Base-by-base conservation (phyloP, 2,113 vertebrate species). In the Pontoporia blainvillei region DNA sequence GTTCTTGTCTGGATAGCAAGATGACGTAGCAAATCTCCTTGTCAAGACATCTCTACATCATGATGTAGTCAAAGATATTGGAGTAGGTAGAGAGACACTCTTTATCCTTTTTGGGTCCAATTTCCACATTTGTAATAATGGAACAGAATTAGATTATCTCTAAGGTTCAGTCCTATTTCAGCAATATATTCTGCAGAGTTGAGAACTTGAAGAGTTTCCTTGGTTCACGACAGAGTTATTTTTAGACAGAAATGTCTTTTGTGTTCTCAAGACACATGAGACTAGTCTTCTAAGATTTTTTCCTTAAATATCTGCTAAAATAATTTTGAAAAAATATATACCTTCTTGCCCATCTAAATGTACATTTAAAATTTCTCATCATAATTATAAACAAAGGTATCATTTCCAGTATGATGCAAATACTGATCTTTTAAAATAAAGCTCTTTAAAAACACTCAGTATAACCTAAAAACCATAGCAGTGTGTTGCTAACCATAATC, bases 221-320 rank as follows among this genome's bases (percentile, higher is more conserved):
- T 71, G 67, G 23, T 78, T 86, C 72, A 94, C 14, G 39, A 71
- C 4, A 81, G 31, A 34, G 44, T 61, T 96, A 82, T 64, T 90
- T 94, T 86, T 96, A 89, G 85, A 46, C 23, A 71, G 36, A 84
- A 92, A 39, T 21, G 18, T 11, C 92, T 86, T 93, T 86, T 92
- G 39, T 86, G 31, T 71, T 86, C 7, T 71, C 29, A 59, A 71
- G 61, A 46, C 49, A 54, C 39, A 41, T 49, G 39, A 83, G 31
- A 41, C 59, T 52, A 64, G 13, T n/a, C 9, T 61, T 59, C 44
- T 66, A 52, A 82, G 2, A 29, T n/a, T 41, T 81, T 91, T 90
- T 59, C 34, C 44, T 94, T 86, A 89, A 29, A 69, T 31, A 83
- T 46, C 8, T 76, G 44, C 44, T 71, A 69, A 86, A 94, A 66